Base-by-base conservation (phyloP, 2,113 vertebrate genomes). In the Scalopus aquaticus region DNA sequence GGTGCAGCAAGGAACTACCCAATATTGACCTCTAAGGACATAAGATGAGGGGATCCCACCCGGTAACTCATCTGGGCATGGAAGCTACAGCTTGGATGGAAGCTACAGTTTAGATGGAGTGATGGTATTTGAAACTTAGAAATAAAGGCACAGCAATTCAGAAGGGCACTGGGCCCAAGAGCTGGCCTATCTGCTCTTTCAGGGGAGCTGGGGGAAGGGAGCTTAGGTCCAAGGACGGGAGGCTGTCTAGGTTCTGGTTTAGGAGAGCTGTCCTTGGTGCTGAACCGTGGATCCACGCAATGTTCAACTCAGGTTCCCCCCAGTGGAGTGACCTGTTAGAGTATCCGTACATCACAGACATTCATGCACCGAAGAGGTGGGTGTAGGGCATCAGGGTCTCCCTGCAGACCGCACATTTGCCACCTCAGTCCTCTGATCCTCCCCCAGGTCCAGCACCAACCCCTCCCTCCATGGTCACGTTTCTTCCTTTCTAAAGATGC, bases 171-270 rank as follows among this genome's bases (percentile, higher is more conserved):
- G 44, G 42, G 26, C 2, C 0, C 12, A n/a, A 2, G 12, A 46
- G 35, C 22, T 42, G 54, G 54, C 3, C 54, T 56, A 22, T 56
- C 54, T 56, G 20, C 54, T 22, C 54, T 56, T 51, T 44, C 15
- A 22, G 19, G 4, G 42, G 12, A 5, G 51, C 60, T 37, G 42
- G 30, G 5, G 3, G 3, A 22, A 22, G 35, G 28, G 42, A 16
- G 13, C 46, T 28, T 32, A 5, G 17, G 30, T 30, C 9, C 30
- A 28, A 37, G 39, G 26, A 39, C 4, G 4, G 9, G 7, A 77
- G 4, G n/a, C 58, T 15, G 26, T 2, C 13, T 28, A 1, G 3
- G 5, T 3, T 3, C 22, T 2, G 9, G 5, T n/a, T 42, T 0
- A 2, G 9, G 12, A 62, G 84, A 89, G 2, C 84, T 87, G 54